phyloP scores from a whole-genome alignment of 1,140 invertebrate species.

The Doryteuthis pealeii region DNA sequence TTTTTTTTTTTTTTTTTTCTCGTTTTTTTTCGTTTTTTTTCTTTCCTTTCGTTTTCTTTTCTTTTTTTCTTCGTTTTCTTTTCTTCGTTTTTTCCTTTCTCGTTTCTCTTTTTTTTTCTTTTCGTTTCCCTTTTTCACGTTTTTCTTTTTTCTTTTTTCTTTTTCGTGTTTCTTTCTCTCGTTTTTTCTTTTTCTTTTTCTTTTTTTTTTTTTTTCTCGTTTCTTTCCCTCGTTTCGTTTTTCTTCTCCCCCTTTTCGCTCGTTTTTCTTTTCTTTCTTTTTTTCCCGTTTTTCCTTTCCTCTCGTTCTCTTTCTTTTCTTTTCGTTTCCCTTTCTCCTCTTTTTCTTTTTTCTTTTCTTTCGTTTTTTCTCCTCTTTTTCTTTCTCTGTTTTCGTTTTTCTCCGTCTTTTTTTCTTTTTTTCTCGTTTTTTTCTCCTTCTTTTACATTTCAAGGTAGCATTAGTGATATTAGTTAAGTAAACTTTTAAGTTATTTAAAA shows the following conservation, averaged over 20 bases:
- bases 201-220: background rate
- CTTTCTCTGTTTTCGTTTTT: background rate
- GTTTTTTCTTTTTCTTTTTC: too few relatives aligned
- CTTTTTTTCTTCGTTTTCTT: too few relatives aligned
- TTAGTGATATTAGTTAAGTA: too few relatives aligned
- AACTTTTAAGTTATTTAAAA: too few relatives aligned
- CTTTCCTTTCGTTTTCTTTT: too few relatives aligned
- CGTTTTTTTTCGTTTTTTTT: too few relatives aligned
- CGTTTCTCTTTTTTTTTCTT: too few relatives aligned
- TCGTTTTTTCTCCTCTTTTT: background rate
- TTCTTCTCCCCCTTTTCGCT: background rate
- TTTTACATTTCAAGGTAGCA: background rate
- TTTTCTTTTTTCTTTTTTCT: too few relatives aligned
- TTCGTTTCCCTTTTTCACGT: too few relatives aligned
- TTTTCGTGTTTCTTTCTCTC: too few relatives aligned
- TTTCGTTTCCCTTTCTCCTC: background rate
- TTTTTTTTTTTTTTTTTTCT: too few relatives aligned
- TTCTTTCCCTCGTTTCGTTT: background rate
- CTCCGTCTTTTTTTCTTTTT: background rate
- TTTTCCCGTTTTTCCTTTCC: constrained; percentile 4
- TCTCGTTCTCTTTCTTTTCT: constrained; percentile 10
- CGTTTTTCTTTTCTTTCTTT: background rate
- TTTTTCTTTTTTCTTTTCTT: background rate
- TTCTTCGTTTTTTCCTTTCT: too few relatives aligned
- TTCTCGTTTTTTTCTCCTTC: background rate